Base-by-base conservation (phyloP, 2,888 invertebrate genomes). In the Serripes groenlandicus region DNA sequence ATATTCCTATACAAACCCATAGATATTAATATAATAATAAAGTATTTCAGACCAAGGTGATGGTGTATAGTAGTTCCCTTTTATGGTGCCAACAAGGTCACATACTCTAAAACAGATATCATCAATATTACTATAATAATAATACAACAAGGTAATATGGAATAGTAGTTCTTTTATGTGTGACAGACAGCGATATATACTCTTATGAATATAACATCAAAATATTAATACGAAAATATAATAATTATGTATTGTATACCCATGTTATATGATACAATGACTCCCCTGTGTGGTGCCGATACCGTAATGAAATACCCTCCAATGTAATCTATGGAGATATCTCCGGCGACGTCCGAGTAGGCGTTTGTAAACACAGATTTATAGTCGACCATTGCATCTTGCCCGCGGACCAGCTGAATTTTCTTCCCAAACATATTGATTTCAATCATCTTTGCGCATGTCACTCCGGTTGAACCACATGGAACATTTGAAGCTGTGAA, bases 401-500 rank as follows among this genome's bases (percentile, higher is more conserved):
- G 23, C 2, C 92, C 93, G 76, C 90, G 75, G 15, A 88, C 70
- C 28, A 90, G 77, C 26, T 74, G 60, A 15, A 91, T 78, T 26
- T 42, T 62, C n/a, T 74, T 52, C 3, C 69, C 76, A 32, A 66
- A 52, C 26, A 89, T 83, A 18, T 26, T 75, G 34, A 92, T 77
- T 15, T 73, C 32, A 3, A 90, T 70, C 9, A 79, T 72, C 93
- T 98, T 98, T 2, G 98, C 97, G 93, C 98, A 98, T 0, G 97
- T 97, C 0, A 97, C 97, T 0, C 98, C 97, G 11, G 97, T 96
- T 0, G 97, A 96, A 1, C 98, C 97, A 89, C 98, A 98, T 0
- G 97, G 96, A 0, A 97, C 97, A 91, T 97, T 97, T 21, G 37
- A 28, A 32, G 58, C 81, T 81, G 60, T 2, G 15, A 21, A 5